Percentiles rank a stretch among this genome's conserved stretches.
Conservation (phyloP, 2,797 vertebrate genomes). For the Manis javanica region DNA sequence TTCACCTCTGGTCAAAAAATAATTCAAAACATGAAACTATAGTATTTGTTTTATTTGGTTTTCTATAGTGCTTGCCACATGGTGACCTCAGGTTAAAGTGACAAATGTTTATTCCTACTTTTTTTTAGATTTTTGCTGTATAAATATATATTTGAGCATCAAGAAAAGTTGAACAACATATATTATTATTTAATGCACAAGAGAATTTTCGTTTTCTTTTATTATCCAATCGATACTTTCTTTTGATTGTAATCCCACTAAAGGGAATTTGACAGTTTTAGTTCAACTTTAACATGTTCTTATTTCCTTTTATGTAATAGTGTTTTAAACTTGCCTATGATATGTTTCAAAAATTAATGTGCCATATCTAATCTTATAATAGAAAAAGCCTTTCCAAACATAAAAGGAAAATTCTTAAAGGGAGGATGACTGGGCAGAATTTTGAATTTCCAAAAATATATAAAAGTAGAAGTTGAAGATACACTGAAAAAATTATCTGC, state of each 20-base stretch:
- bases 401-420: background rate
- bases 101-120: background rate
- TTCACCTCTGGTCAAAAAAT: background rate
- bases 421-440: background rate
- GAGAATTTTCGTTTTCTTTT: conserved; percentile 30
- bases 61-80: background rate
- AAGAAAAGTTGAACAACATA: background rate
- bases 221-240: background rate
- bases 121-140: background rate
- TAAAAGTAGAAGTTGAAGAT: background rate
- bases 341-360: conserved; percentile 4
- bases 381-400: background rate
- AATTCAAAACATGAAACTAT: conserved; percentile 32
- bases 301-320: background rate
- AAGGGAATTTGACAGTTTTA: background rate
- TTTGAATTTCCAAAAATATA: background rate
- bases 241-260: background rate
- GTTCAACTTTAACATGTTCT: background rate
- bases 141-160: background rate
- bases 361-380: background rate
- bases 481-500: background rate
- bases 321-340: background rate
- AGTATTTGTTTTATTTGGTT: background rate
- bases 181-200: background rate
- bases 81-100: background rate